Percentiles rank a stretch among this genome's conserved stretches.
phyloP scores from a whole-genome alignment of 2,113 vertebrate species.

The Ahaetulla prasina region DNA sequence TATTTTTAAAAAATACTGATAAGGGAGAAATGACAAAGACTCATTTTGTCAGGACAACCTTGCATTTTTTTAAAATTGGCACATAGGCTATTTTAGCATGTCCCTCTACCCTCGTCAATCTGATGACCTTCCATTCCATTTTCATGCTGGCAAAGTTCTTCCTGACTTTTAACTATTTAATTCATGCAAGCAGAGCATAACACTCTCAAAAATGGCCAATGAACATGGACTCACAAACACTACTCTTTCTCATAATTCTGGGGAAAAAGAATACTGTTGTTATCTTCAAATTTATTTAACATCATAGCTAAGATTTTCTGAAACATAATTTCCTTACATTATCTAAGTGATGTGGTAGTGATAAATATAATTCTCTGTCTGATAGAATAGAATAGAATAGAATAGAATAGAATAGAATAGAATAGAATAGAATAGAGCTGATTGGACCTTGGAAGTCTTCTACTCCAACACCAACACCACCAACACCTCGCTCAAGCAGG shows the following conservation, averaged over 20 bases:
- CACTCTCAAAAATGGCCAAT: background rate
- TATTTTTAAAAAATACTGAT: constrained; percentile 27
- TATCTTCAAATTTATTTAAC: background rate
- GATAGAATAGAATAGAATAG: background rate
- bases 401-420: too few species aligned
- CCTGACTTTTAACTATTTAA: background rate
- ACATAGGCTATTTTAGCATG: constrained; percentile 18
- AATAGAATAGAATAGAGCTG: too few species aligned
- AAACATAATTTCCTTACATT: background rate
- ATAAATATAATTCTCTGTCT: background rate
- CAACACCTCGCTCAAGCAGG: too few species aligned
- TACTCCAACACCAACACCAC: too few species aligned
- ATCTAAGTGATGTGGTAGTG: background rate
- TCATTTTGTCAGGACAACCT: constrained; percentile 21
- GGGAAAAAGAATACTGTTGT: background rate
- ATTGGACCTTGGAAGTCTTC: too few species aligned
- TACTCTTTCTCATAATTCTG: background rate
- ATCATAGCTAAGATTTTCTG: background rate
- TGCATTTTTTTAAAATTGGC: constrained; percentile 5
- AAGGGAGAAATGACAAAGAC: constrained; percentile 8
- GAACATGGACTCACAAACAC: background rate
- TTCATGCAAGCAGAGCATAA: constrained; percentile 3
- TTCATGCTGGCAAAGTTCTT: background rate
- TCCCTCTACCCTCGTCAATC: background rate
- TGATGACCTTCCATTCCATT: background rate